Base-by-base conservation (phyloP, 2,888 invertebrate genomes). In the Pseudeuparius sepicola region DNA sequence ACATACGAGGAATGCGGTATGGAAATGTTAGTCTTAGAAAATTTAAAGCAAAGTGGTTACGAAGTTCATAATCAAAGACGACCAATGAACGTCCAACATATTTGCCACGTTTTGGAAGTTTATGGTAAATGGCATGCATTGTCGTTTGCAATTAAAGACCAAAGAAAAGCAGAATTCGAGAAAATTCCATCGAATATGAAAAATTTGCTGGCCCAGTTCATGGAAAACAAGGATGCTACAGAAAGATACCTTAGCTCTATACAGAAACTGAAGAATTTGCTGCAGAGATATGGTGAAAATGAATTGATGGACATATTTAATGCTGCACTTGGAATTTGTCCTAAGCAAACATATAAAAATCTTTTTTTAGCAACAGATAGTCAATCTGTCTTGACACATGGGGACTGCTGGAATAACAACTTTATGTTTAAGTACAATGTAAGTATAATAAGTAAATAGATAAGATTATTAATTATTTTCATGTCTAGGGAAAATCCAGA, bases 381-480 rank as follows among this genome's bases (percentile, higher is more conserved):
- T 4, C 37, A 46, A 24, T 28, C 27, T n/a, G 46, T 48, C 4
- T 15, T 48, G n/a, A 37, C 33, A 1, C 48, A 48, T 34, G 42
- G 46, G 7, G 48, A 48, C 35, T 42, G 40, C 13, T 46, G 46
- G 34, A 42, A 43, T 26, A 42, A 45, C 26, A 48, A 48, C 12
- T 41, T 43, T 13, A 33, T 48, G 34, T 46, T 47, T 35, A 41
- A 44, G 40, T 46, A 48, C 31, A 14, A 42, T 42, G 48, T 45
- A 32, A 38, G 24, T 7, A 7, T 7, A n/a, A 7, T n/a, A n/a
- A n/a, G n/a, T n/a, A n/a, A n/a, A n/a, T n/a, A n/a, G n/a, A n/a
- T n/a, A n/a, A n/a, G n/a, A n/a, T n/a, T n/a, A n/a, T n/a, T n/a
- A n/a, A n/a, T n/a, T n/a, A n/a, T n/a, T n/a, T n/a, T n/a, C n/a